Conservation (phyloP, 2,797 vertebrate species). For the Enteromius fasciolatus region DNA sequence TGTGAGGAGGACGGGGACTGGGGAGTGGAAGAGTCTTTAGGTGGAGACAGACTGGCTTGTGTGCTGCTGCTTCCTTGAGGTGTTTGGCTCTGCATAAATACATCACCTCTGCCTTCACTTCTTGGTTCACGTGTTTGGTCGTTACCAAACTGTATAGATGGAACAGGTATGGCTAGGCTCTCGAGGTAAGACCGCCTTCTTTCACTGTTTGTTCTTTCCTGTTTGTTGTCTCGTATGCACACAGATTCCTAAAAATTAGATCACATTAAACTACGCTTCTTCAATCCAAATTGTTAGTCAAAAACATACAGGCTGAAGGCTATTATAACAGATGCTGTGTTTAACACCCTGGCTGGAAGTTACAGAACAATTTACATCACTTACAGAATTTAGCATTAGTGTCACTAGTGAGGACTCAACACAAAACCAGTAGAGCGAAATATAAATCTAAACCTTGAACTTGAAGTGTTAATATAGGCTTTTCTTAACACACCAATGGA, state of each 20-base stretch:
- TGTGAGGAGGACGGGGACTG: constrained; percentile 69
- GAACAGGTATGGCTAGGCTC: constrained; percentile 60
- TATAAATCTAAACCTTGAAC: not conserved
- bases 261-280: not conserved
- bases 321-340: not conserved
- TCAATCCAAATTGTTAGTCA: not conserved
- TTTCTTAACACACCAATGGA: not conserved
- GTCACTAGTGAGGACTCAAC: not conserved
- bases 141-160: constrained; percentile 25
- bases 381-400: not conserved
- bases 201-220: constrained; percentile 35
- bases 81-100: constrained; percentile 65
- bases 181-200: constrained; percentile 61
- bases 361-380: not conserved
- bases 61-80: constrained; percentile 67
- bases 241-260: constrained; percentile 62
- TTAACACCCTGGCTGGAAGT: not conserved
- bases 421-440: not conserved
- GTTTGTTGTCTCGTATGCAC: constrained; percentile 44
- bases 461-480: not conserved
- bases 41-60: constrained; percentile 62
- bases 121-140: constrained; percentile 55
- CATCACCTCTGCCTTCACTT: constrained; percentile 62
- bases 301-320: not conserved
- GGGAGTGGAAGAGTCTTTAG: constrained; percentile 70